phyloP scores from a whole-genome alignment of 2,113 vertebrate species.

The Apodemus speciosus region DNA sequence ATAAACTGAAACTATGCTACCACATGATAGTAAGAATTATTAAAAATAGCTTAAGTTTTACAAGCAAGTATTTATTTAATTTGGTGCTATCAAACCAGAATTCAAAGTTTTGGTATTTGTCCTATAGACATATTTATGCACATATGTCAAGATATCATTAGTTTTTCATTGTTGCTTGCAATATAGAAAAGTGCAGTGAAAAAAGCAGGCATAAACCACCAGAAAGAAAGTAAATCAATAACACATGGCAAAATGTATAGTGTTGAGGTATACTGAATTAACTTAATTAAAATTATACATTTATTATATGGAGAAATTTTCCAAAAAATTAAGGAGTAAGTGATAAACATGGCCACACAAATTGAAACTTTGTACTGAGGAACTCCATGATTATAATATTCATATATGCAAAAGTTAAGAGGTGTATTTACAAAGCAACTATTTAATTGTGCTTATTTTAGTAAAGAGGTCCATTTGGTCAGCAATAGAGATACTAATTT shows the following conservation, averaged over 20 bases:
- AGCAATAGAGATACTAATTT: background rate
- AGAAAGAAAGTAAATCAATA: background rate
- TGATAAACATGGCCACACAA: background rate
- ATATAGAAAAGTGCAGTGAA: background rate
- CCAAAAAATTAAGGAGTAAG: background rate
- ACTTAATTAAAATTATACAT: background rate
- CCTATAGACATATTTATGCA: background rate
- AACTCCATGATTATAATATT: background rate
- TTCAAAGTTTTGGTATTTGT: slow-evolving; percentile 13
- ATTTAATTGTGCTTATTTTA: background rate
- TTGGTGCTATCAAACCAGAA: background rate
- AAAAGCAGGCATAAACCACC: background rate
- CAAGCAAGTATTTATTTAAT: background rate
- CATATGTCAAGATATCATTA: background rate
- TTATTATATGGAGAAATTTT: background rate
- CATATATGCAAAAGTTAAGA: background rate
- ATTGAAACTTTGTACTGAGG: background rate
- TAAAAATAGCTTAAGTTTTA: background rate
- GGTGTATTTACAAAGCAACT: background rate
- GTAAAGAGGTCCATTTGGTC: background rate
- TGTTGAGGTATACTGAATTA: background rate
- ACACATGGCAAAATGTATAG: slow-evolving; percentile 6
- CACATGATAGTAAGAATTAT: background rate
- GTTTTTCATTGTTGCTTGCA: slow-evolving; percentile 12
- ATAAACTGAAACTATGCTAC: slow-evolving; percentile 22